Conservation (phyloP, 1,140 invertebrate species). For the Lerema accius region DNA sequence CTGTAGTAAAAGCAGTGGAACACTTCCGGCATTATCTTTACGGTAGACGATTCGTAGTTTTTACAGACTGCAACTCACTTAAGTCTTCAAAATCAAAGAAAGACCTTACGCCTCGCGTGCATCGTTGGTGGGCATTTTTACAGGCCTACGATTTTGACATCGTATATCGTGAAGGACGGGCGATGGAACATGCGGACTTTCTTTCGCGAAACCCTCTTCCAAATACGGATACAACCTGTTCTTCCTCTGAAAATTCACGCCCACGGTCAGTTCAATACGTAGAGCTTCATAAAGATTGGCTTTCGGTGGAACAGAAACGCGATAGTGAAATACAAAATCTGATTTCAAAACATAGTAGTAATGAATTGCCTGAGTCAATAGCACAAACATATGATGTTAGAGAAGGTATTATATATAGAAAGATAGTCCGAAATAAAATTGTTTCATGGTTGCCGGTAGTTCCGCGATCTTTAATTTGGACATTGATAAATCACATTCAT, state of each 20-base stretch:
- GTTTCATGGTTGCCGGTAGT: slow-evolving; percentile 37
- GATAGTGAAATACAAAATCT: slow-evolving; percentile 39
- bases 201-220: neutral
- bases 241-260: neutral
- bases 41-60: neutral
- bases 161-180: neutral
- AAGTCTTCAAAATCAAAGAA: slow-evolving; percentile 3
- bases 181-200: slow-evolving; percentile 1
- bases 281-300: slow-evolving; percentile 40
- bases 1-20: neutral
- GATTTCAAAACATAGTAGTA: slow-evolving; percentile 24
- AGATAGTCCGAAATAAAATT: slow-evolving; percentile 24
- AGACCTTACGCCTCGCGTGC: neutral
- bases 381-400: slow-evolving; percentile 37
- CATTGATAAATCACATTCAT: slow-evolving; percentile 40
- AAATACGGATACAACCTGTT: too few relatives aligned
- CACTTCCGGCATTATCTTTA: neutral
- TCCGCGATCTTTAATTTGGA: slow-evolving; percentile 38
- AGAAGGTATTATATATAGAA: slow-evolving; percentile 34
- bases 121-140: slow-evolving; percentile 6
- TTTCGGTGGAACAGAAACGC: slow-evolving; percentile 41
- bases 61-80: slow-evolving; percentile 5
- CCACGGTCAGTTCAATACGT: slow-evolving; percentile 29
- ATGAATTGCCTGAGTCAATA: slow-evolving; percentile 26
- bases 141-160: slow-evolving; percentile 7